These are phyloP conservation scores for Meloidogyne floridensis DNA, from an alignment of 1,140 invertebrate genomes.

Conservation along the genomic window DNA sequence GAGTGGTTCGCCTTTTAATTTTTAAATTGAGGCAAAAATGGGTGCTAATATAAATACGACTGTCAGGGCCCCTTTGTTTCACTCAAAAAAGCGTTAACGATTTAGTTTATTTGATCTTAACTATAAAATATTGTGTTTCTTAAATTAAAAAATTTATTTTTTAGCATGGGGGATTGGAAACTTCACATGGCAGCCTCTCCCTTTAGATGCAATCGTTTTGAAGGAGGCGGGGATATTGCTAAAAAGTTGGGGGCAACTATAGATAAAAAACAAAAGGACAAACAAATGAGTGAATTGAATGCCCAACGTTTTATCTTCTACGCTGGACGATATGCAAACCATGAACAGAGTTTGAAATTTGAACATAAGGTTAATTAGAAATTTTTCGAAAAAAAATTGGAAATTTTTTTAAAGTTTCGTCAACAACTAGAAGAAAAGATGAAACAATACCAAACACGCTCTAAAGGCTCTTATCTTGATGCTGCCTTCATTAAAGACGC, in stretches of 20 bases:
- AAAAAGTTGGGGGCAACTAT: neutral
- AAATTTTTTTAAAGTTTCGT: slow-evolving; percentile 79
- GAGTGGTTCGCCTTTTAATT: too few species aligned
- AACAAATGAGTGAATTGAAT: slow-evolving; percentile 79
- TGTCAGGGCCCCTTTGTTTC: neutral
- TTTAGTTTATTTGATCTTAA: too few species aligned
- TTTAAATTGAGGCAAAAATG: too few species aligned
- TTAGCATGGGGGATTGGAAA: slow-evolving; percentile 91
- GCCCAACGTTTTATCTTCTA: slow-evolving; percentile 91
- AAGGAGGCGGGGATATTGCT: slow-evolving; percentile 89
- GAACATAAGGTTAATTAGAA: slow-evolving; percentile 86
- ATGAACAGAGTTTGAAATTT: slow-evolving; percentile 90
- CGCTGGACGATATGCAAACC: slow-evolving; percentile 99
- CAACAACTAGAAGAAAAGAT: slow-evolving; percentile 92
- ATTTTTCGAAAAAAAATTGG: slow-evolving; percentile 9
- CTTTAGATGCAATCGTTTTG: slow-evolving; percentile 96
- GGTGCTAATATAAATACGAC: too few species aligned
- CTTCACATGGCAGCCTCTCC: slow-evolving; percentile 84
- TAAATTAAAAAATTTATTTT: neutral
- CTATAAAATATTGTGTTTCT: too few species aligned
- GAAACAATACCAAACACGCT: slow-evolving; percentile 88
- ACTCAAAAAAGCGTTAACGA: neutral
- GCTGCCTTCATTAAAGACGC: slow-evolving; percentile 89
- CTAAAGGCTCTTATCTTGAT: slow-evolving; percentile 23
- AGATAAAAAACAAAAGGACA: neutral